Conservation (phyloP, 2,888 invertebrate genomes). For the Caenorhabditis macrosperma region DNA sequence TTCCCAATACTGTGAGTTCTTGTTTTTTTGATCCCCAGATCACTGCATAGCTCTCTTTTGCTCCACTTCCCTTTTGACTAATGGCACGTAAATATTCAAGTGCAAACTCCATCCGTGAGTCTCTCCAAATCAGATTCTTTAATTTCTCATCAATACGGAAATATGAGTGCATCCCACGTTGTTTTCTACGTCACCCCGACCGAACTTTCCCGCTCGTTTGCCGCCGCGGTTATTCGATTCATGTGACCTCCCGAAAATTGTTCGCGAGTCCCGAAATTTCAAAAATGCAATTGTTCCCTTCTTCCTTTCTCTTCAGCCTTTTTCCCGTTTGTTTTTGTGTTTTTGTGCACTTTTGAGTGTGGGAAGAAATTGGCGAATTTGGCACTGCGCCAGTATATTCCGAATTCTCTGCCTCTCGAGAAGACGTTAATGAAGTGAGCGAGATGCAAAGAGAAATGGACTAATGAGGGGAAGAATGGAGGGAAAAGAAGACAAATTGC, state of each 20-base stretch:
- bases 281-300: slow-evolving; percentile 1
- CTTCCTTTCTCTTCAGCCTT: neutral
- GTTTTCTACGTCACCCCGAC: too few species aligned
- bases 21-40: too few species aligned
- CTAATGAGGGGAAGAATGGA: neutral
- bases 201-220: neutral
- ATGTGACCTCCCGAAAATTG: neutral
- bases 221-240: neutral
- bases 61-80: too few species aligned
- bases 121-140: too few species aligned
- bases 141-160: too few species aligned
- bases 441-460: slow-evolving; percentile 2
- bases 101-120: too few species aligned
- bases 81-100: too few species aligned
- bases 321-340: neutral
- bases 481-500: neutral
- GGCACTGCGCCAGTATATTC: neutral
- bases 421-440: slow-evolving; percentile 1
- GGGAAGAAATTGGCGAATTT: neutral
- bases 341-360: neutral
- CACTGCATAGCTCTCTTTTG: too few species aligned
- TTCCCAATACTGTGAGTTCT: too few species aligned
- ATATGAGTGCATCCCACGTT: too few species aligned
- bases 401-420: neutral
- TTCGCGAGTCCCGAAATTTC: neutral